A percentile compares a stretch with the other conserved stretches of the same genome.
Evolutionary conservation across 2,797 vertebrate species (phyloP).

Genomic region (Micropoecilia bifurca): DNA sequence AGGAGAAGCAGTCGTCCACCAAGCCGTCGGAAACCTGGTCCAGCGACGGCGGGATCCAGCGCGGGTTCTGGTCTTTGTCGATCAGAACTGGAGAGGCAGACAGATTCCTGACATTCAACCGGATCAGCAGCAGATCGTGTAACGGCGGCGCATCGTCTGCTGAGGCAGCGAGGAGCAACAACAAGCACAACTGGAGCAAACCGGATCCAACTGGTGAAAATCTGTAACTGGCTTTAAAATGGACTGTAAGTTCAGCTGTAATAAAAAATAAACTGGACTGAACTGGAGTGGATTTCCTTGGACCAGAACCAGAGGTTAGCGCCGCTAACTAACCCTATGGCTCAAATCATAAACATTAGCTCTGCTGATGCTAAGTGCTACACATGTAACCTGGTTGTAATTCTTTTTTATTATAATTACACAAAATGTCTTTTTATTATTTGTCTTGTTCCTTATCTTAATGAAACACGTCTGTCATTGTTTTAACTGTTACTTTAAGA

Average conservation of each 20-base stretch:
- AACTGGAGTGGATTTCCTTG: background rate
- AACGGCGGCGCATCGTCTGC: background rate
- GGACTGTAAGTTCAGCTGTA: background rate
- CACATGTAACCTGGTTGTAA: background rate
- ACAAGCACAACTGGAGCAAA: background rate
- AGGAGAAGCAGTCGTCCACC: conserved; percentile 83
- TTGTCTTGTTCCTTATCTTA: no score
- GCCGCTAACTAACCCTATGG: background rate
- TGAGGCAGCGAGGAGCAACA: background rate
- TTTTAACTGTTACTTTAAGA: no score
- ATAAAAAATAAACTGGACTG: background rate
- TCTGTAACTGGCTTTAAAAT: background rate
- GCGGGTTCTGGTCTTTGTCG: conserved; percentile 81
- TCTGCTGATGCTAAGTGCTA: background rate
- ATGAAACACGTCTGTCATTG: no score
- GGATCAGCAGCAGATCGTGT: background rate
- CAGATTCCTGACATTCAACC: no score
- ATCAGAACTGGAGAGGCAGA: conserved; percentile 63
- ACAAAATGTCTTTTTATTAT: no score
- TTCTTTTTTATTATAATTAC: no score
- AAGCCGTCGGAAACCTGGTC: conserved; percentile 85
- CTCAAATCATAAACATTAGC: background rate
- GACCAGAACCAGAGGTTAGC: background rate
- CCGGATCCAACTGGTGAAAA: background rate
- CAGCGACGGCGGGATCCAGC: conserved; percentile 85